phyloP scores from a whole-genome alignment of 2,113 vertebrate species.

The Centropristis striata region DNA sequence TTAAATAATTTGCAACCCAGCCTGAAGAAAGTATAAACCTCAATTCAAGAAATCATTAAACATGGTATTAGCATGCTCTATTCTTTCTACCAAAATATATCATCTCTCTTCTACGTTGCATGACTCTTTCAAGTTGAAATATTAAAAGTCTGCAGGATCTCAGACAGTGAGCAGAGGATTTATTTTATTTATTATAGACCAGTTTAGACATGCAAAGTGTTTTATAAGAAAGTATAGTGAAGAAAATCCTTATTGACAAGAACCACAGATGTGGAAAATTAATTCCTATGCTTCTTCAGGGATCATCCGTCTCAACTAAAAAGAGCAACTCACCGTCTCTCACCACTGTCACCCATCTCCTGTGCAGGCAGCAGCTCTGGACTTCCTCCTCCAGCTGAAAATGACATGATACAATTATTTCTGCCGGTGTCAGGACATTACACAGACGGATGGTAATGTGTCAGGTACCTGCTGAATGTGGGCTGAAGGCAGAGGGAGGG shows the following conservation, averaged over 20 bases:
- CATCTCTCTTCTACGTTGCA: too few relatives aligned
- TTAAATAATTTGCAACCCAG: too few relatives aligned
- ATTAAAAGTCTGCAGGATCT: too few relatives aligned
- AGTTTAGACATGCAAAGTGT: too few relatives aligned
- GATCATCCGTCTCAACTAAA: not conserved
- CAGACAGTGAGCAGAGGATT: too few relatives aligned
- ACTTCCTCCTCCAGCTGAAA: constrained; percentile 77
- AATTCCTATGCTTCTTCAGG: not conserved
- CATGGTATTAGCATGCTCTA: too few relatives aligned
- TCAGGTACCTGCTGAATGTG: constrained; percentile 64
- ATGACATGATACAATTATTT: not conserved
- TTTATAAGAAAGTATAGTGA: not conserved
- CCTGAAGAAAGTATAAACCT: too few relatives aligned
- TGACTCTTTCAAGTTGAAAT: too few relatives aligned
- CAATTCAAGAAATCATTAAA: too few relatives aligned
- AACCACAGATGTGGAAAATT: not conserved
- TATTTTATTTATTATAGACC: too few relatives aligned
- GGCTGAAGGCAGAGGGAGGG: constrained; percentile 69
- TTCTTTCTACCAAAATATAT: too few relatives aligned
- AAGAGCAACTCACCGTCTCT: constrained; percentile 79
- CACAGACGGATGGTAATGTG: not conserved
- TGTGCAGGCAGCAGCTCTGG: constrained; percentile 75
- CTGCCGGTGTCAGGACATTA: not conserved
- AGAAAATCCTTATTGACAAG: not conserved
- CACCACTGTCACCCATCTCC: constrained; percentile 60